Percentiles rank a stretch among this genome's conserved stretches.
phyloP scores from a whole-genome alignment of 2,888 invertebrate species.

The Drosophila atripex region DNA sequence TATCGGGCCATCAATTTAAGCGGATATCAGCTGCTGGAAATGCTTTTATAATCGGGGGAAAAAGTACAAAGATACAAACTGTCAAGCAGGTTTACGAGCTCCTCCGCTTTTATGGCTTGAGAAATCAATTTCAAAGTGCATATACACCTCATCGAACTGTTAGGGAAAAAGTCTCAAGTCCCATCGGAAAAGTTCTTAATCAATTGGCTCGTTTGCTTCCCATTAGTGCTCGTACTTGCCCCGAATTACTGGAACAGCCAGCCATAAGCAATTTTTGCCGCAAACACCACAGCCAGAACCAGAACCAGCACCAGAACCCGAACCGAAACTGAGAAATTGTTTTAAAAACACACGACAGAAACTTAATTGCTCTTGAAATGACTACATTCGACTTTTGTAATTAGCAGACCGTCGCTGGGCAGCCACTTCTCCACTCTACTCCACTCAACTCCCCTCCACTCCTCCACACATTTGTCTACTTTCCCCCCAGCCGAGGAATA shows the following conservation, averaged over 20 bases:
- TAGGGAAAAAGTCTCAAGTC: too few species aligned
- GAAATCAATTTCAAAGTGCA: not conserved
- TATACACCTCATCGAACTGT: not conserved
- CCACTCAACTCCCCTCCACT: not conserved
- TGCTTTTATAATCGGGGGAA: slow-evolving; percentile 71
- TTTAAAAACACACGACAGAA: slow-evolving; percentile 72
- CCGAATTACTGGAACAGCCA: not conserved
- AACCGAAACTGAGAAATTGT: slow-evolving; percentile 39
- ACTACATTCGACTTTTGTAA: slow-evolving; percentile 80
- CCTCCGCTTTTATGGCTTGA: not conserved
- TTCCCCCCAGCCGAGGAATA: slow-evolving; percentile 48
- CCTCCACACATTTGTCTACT: not conserved
- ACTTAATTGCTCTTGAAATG: slow-evolving; percentile 78
- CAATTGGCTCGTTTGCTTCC: not conserved
- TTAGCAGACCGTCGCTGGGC: slow-evolving; percentile 63
- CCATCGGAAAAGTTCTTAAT: not conserved
- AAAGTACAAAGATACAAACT: slow-evolving; percentile 41
- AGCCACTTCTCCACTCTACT: slow-evolving; percentile 3
- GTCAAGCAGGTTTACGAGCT: slow-evolving; percentile 17
- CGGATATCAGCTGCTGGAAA: slow-evolving; percentile 72
- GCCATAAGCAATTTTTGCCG: slow-evolving; percentile 13
- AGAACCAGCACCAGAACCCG: slow-evolving; percentile 19
- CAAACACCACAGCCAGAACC: slow-evolving; percentile 2
- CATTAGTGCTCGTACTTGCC: not conserved
- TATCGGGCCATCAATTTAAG: slow-evolving; percentile 54